These are phyloP conservation scores for Mizuhopecten yessoensis DNA, from an alignment of 1,140 invertebrate genomes.

Conservation along the genomic window DNA sequence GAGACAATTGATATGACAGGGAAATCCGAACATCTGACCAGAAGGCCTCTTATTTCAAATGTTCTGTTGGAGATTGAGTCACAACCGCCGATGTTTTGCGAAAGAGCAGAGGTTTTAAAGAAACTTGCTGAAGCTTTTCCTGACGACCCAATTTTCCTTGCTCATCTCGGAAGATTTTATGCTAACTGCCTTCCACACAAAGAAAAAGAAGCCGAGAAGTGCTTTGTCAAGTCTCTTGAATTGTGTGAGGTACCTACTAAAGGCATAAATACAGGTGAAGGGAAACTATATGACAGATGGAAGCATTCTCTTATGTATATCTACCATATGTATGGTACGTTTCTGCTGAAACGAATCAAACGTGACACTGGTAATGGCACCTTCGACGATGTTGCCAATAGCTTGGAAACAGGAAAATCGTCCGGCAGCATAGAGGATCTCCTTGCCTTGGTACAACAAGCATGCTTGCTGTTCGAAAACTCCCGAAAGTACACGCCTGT, in stretches of 20 bases:
- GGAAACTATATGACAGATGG: constrained; percentile 54
- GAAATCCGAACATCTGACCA: constrained; percentile 51
- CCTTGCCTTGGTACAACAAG: constrained; percentile 48
- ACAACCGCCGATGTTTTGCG: constrained; percentile 56
- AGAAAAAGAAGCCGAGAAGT: constrained; percentile 62
- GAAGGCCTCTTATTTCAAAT: constrained; percentile 57
- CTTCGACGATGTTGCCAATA: constrained; percentile 41
- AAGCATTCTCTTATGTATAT: constrained; percentile 63
- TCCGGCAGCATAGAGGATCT: constrained; percentile 46
- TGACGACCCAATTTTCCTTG: constrained; percentile 63
- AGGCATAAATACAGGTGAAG: constrained; percentile 46
- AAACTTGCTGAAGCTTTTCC: constrained; percentile 64
- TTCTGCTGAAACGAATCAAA: constrained; percentile 59
- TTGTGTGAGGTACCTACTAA: constrained; percentile 55
- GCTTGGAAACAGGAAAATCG: constrained; percentile 24
- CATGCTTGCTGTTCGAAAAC: constrained; percentile 61
- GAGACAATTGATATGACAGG: constrained; percentile 62
- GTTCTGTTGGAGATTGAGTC: constrained; percentile 63
- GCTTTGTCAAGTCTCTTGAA: constrained; percentile 59
- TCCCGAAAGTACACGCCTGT: constrained; percentile 56
- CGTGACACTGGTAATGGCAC: constrained; percentile 49
- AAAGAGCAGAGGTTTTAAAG: constrained; percentile 59
- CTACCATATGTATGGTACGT: constrained; percentile 67
- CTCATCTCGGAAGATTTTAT: constrained; percentile 66
- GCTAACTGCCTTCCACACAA: constrained; percentile 63